Base-by-base conservation (phyloP, 2,113 vertebrate species). In the Neopipo cinnamomea region DNA sequence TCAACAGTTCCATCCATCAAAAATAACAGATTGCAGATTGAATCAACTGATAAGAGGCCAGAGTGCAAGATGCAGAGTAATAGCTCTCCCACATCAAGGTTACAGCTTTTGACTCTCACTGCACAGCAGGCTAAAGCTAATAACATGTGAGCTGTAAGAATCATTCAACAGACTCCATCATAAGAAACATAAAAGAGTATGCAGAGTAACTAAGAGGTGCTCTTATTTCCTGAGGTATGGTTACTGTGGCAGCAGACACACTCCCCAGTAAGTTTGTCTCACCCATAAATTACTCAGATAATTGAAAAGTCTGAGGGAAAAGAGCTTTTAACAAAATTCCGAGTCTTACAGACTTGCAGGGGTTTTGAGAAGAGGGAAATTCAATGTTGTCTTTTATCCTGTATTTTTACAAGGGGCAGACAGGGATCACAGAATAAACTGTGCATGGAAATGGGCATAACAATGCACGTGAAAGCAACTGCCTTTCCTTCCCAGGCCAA, bases 1-100 rank as follows among this genome's bases (percentile, higher is more conserved):
- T 12, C 76, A 59, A 41, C 49, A 12, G 11, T 12, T 56, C 63
- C 87, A 90, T 82, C 93, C 70, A 75, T 91, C 88, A 91, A 56
- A 85, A 93, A 63, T 68, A 94, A 82, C 86, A 92, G 65, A 39
- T 14, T 91, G 33, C 89, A 91, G 84, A 76, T 76, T 76, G 89
- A 79, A 93, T 61, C 81, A 46, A 42, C 73, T 58, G 89, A 16
- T 65, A n/a, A 73, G 62, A 79, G 89, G 91, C 66, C 81, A 73
- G 74, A 89, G 91, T 58, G 81, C 87, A 89, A 46, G 76, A 80
- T 47, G 65, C 84, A 88, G 56, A 58, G 61, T 81, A 62, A 95
- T 19, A 74, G 91, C 91, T 86, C 49, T 85, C 68, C 83, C 47
- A 31, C 42, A 44, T 30, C 75, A 90, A 80, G 76, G 85, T 91